Evolutionary conservation across 2,888 invertebrate genomes (phyloP).

Genomic region (Himalopsyche tibetana): DNA sequence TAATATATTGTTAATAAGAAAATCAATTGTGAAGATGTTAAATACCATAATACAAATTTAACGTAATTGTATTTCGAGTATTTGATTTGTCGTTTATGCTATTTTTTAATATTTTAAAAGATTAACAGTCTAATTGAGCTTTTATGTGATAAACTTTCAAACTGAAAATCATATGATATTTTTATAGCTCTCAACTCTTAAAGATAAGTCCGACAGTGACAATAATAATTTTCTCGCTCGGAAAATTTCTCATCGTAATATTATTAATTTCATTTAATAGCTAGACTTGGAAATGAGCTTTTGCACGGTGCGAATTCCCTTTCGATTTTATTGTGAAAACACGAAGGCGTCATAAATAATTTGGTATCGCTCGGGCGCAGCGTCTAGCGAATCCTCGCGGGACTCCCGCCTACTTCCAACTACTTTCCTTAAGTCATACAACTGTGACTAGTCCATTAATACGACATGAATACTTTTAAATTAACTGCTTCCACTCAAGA

Average conservation of each 20-base stretch:
- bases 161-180: not conserved
- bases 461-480: not conserved
- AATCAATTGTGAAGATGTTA: too few relatives aligned
- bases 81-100: too few relatives aligned
- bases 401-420: conserved; percentile 31
- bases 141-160: too few relatives aligned
- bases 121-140: too few relatives aligned
- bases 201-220: not conserved
- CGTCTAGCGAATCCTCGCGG: conserved; percentile 45
- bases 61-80: too few relatives aligned
- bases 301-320: conserved; percentile 42
- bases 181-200: not conserved
- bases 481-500: too few relatives aligned
- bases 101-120: too few relatives aligned
- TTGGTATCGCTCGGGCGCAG: conserved; percentile 53
- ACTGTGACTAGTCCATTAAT: conserved; percentile 9
- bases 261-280: conserved; percentile 38
- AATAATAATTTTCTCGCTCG: conserved; percentile 9
- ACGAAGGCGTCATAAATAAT: conserved; percentile 55
- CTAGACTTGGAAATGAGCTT: conserved; percentile 40
- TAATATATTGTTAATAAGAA: too few relatives aligned
- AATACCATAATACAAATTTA: too few relatives aligned
- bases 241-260: conserved; percentile 32
- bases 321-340: conserved; percentile 42
- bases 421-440: not conserved